Percentiles rank a stretch among this genome's conserved stretches.
Evolutionary conservation across 2,113 vertebrate species (phyloP).

Genomic region (Macrotis lagotis): DNA sequence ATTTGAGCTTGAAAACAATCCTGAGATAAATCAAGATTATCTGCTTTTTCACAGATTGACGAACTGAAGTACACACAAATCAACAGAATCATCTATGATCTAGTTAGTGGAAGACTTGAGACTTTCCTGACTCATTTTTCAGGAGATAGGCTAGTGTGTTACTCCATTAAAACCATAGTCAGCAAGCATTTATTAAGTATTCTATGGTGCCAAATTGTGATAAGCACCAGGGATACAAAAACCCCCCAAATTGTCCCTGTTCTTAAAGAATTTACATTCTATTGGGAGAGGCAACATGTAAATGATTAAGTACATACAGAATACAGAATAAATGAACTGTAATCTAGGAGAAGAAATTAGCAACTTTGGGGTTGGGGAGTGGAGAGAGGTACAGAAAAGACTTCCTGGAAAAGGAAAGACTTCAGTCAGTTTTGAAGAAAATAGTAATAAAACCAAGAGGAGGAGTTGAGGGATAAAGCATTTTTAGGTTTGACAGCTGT

Average conservation of each 20-base stretch:
- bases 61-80: slow-evolving; percentile 28
- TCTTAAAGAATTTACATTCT: too few species aligned
- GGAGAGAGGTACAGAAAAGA: neutral
- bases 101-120: neutral
- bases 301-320: neutral
- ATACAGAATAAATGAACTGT: neutral
- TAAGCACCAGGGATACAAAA: neutral
- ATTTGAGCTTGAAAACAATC: neutral
- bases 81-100: neutral
- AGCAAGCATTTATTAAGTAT: neutral
- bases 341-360: neutral
- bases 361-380: neutral
- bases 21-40: neutral
- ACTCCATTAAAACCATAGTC: too few species aligned
- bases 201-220: neutral
- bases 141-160: neutral
- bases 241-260: neutral
- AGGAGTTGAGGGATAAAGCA: neutral
- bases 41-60: neutral
- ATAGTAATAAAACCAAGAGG: neutral
- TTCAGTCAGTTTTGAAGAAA: neutral
- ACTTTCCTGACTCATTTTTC: neutral
- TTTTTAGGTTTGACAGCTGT: neutral
- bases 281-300: neutral
- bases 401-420: neutral